Evolutionary conservation across 2,113 vertebrate species (phyloP), one percentile per base, ranked within the genome.

Genomic region (Sinocyclocheilus anshuiensis): DNA sequence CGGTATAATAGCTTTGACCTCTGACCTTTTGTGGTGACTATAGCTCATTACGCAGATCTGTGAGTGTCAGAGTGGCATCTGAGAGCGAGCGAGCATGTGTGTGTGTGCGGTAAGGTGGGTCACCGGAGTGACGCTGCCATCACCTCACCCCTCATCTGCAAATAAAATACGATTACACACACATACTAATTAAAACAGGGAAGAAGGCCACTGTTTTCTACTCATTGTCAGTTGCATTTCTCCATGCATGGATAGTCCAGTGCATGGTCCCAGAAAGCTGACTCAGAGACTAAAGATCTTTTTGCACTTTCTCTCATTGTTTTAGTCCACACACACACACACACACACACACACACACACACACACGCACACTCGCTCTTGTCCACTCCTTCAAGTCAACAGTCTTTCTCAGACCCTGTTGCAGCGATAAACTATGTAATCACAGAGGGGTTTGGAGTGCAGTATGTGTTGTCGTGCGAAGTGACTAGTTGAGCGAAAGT

Each of bases 1-100:
- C 91, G 87, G 91, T 93, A 92, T 92, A 90, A 94, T 95, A 87
- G 91, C 87, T 84, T 83, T 93, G 94, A 92, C 94, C 95, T 94
- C 92, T 93, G 87, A 93, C 93, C 95, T 92, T 20, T 84, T 88
- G 93, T 90, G 89, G 90, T 91, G 91, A 87, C 91, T 90, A 50
- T 65, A 91, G 88, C 93, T 96, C 92, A 89, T 95, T 95, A 95
- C 91, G 91, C 89, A 92, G 92, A 89, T 89, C 90, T 83, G 81
- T 88, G 93, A 87, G 92, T 90, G 93, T 83, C 89, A 89, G 84
- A 92, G 92, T 90, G 85, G 87, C 89, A 74, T 84, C 86, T 83
- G 13, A 67, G 81, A 74, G 71, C 10, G 48, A 11, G 45, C 20
- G 45, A 53, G 55, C 61, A 50, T 45, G 76, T 9, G 57, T 82